These are phyloP conservation scores for Sphinx pinastri DNA, from an alignment of 2,888 invertebrate genomes.

Conservation along the genomic window DNA sequence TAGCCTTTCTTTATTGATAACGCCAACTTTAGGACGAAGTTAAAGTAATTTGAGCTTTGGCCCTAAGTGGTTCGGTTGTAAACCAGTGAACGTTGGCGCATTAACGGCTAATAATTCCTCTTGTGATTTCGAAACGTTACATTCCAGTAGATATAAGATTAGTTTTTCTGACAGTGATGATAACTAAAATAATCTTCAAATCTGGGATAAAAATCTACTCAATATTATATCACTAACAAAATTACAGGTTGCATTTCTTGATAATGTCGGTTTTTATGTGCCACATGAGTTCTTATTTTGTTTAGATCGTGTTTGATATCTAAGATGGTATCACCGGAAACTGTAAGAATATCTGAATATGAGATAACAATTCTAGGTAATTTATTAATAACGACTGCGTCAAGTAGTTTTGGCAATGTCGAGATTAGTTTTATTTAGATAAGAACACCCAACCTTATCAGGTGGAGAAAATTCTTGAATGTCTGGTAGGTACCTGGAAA, in stretches of 20 bases:
- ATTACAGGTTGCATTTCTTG: constrained; percentile 65
- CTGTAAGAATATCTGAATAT: not conserved
- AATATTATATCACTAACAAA: constrained; percentile 74
- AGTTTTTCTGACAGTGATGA: constrained; percentile 65
- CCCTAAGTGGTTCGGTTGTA: constrained; percentile 65
- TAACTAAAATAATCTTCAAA: constrained; percentile 65
- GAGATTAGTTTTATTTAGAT: not conserved
- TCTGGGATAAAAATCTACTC: constrained; percentile 70
- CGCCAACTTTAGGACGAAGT: constrained; percentile 41
- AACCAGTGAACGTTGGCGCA: constrained; percentile 66
- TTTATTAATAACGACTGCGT: constrained; percentile 10
- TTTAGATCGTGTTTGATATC: constrained; percentile 34
- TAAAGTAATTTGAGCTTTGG: constrained; percentile 63
- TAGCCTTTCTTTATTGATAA: constrained; percentile 31
- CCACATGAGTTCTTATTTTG: constrained; percentile 47
- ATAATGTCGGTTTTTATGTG: constrained; percentile 70
- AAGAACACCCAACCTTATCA: constrained; percentile 9
- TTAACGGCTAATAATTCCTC: constrained; percentile 75
- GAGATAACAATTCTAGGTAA: not conserved
- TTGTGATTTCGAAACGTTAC: constrained; percentile 73
- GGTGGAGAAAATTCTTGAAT: not conserved
- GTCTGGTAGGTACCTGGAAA: constrained; percentile 15
- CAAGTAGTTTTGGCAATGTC: constrained; percentile 6
- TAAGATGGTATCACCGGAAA: constrained; percentile 12
- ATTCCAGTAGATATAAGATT: constrained; percentile 73